Evolutionary conservation across 2,797 vertebrate species (phyloP).

Genomic region (Acrossocheilus fasciatus): DNA sequence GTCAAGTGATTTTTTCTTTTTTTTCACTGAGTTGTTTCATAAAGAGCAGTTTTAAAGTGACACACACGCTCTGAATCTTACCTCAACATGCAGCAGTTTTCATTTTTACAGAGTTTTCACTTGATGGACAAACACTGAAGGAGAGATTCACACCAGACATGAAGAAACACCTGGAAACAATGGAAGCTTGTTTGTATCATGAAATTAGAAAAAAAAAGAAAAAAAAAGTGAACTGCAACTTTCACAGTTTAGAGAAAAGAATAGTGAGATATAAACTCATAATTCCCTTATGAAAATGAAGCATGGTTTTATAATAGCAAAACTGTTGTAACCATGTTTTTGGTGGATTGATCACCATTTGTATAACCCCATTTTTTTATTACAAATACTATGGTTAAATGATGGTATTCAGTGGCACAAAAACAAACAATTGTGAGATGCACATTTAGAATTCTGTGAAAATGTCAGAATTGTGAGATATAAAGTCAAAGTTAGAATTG

Average conservation of each 20-base stretch:
- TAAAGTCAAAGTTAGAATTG: neutral
- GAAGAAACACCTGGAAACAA: neutral
- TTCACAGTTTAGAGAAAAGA: too few relatives aligned
- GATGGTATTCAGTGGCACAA: too few relatives aligned
- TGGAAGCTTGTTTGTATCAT: neutral
- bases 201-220: too few relatives aligned
- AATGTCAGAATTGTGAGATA: neutral
- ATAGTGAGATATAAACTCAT: neutral
- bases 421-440: too few relatives aligned
- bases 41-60: constrained; percentile 13
- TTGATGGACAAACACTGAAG: neutral
- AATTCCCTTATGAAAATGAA: too few relatives aligned
- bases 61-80: constrained; percentile 21
- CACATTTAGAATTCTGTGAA: too few relatives aligned
- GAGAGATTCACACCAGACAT: neutral
- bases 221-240: too few relatives aligned
- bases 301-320: too few relatives aligned
- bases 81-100: neutral
- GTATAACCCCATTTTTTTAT: too few relatives aligned
- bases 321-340: too few relatives aligned
- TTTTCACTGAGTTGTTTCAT: constrained; percentile 11
- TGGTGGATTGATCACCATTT: too few relatives aligned
- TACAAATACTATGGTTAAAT: too few relatives aligned
- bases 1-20: neutral
- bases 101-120: neutral